Evolutionary conservation across 2,113 vertebrate species (phyloP), one percentile per base, ranked within the genome.

Genomic region (Esox niger): DNA sequence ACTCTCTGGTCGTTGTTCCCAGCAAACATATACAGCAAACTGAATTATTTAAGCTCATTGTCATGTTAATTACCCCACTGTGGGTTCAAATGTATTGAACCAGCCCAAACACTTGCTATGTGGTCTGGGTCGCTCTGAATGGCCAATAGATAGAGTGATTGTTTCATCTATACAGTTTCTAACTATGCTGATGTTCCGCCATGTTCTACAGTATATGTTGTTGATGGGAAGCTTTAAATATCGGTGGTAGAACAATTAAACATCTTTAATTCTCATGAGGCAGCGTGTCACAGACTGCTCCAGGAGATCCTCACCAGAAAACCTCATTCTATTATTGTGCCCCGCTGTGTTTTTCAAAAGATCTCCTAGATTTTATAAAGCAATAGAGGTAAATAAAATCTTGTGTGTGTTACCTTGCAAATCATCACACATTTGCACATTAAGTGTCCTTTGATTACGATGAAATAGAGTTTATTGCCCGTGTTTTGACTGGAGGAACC

Each of bases 11-110:
- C 35, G 46, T 38, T 38, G 47, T 49, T 10, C 6, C 47, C 27
- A 57, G 65, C 29, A 57, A 61, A 64, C 43, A 64, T 62, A 59
- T 29, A 17, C 62, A 47, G 25, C 33, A 61, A 66, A 75, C 62
- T 63, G 26, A 75, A 68, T 64, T 74, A 69, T 73, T 58, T 76
- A 68, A 74, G 49, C 62, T 69, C 65, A 62, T 68, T 66, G 47
- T 73, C 57, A 67, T 38, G 64, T 74, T 74, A 69, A 71, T 71
- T 71, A 76, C 69, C 70, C 66, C 29, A 63, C 38, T 55, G 15
- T 31, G 66, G 49, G 68, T 62, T 31, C 57, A n/a, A 49, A 63
- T 26, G 33, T 69, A 73, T 73, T 54, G 75, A 73, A 26, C 67
- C 13, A 5, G 46, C 47, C 15, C 26, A 66, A 73, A 66, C 56